These are phyloP conservation scores for Volucella bombylans DNA, from an alignment of 2,888 invertebrate species.

Conservation along the genomic window DNA sequence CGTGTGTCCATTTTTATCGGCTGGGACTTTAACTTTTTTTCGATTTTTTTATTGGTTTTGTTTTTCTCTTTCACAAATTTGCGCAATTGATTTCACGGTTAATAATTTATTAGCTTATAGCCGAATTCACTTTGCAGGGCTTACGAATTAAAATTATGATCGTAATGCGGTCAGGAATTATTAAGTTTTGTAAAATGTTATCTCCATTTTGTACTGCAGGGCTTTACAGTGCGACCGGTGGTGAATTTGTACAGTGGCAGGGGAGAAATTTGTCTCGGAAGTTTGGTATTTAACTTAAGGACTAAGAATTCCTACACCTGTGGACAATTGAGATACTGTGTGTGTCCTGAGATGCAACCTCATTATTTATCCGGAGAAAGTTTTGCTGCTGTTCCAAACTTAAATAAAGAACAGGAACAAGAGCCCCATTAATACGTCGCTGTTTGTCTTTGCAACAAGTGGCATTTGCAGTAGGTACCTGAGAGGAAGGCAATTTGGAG, in stretches of 20 bases:
- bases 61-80: neutral
- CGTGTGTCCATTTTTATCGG: neutral
- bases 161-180: conserved; percentile 12
- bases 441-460: too few relatives aligned
- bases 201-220: neutral
- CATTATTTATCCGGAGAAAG: conserved; percentile 11
- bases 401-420: neutral
- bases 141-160: conserved; percentile 17
- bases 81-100: conserved; percentile 30
- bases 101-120: conserved; percentile 49
- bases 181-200: neutral
- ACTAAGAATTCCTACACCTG: conserved; percentile 13
- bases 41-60: neutral
- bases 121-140: conserved; percentile 19
- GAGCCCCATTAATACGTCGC: too few relatives aligned
- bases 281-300: conserved; percentile 12
- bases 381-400: conserved; percentile 3
- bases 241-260: neutral
- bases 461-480: too few relatives aligned
- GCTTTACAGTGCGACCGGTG: neutral
- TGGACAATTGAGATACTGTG: conserved; percentile 1
- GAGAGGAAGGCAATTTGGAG: too few relatives aligned
- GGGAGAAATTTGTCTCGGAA: conserved; percentile 1
- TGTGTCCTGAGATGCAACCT: conserved; percentile 3
- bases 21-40: neutral